Evolutionary conservation across 2,113 vertebrate species (phyloP).

Genomic region (Hippocampus abdominalis): DNA sequence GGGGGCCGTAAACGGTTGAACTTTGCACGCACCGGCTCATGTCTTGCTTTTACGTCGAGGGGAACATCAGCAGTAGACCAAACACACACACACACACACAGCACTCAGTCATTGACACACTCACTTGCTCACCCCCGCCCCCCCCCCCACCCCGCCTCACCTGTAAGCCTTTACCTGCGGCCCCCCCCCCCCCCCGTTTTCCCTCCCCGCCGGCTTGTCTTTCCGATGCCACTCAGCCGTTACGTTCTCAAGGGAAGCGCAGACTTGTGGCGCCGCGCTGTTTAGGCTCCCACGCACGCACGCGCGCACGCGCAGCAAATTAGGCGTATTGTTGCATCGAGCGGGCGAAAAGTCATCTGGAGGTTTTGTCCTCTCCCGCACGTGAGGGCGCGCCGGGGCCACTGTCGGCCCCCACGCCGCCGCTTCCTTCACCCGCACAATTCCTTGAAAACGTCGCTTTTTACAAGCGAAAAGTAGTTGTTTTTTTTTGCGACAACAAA

Average conservation of each 20-base stretch:
- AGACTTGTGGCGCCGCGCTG: slow-evolving; percentile 76
- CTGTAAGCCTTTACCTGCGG: slow-evolving; percentile 45
- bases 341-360: slow-evolving; percentile 43
- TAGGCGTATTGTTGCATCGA: slow-evolving; percentile 68
- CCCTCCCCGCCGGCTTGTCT: slow-evolving; percentile 29
- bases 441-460: no score
- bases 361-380: slow-evolving; percentile 45
- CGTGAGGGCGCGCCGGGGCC: no score
- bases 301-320: slow-evolving; percentile 58
- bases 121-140: slow-evolving; percentile 41
- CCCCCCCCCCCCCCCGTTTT: background rate
- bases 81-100: slow-evolving; percentile 16
- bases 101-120: slow-evolving; percentile 27
- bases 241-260: slow-evolving; percentile 78
- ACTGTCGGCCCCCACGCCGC: no score
- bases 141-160: slow-evolving; percentile 6
- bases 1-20: background rate
- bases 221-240: slow-evolving; percentile 75
- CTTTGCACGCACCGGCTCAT: background rate
- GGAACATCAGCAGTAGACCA: slow-evolving; percentile 5
- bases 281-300: slow-evolving; percentile 54
- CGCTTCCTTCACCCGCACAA: no score
- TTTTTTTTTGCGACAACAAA: no score
- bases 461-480: no score
- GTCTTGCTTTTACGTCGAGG: background rate